phyloP scores from a whole-genome alignment of 2,113 vertebrate genomes.

The Beaufortia kweichowensis region DNA sequence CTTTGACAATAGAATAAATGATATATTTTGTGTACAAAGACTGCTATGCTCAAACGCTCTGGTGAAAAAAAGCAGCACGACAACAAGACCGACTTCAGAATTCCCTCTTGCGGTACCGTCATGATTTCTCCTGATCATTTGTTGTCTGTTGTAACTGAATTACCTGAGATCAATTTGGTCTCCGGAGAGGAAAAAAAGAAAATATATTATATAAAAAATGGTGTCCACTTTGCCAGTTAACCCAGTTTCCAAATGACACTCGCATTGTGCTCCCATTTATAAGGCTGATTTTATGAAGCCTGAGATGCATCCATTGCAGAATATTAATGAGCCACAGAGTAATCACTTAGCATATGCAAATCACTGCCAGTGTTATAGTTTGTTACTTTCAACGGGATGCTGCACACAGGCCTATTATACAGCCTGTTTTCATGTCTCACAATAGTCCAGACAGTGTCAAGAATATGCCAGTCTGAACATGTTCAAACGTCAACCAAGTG shows the following conservation, averaged over 20 bases:
- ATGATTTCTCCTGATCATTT: conserved; percentile 22
- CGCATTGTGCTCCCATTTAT: conserved; percentile 55
- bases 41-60: not conserved
- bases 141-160: conserved; percentile 27
- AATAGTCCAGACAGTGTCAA: not conserved
- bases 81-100: conserved; percentile 28
- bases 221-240: conserved; percentile 26
- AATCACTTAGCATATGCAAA: conserved; percentile 45
- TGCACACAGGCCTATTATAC: conserved; percentile 29
- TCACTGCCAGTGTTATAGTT: conserved; percentile 36
- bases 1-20: conserved; percentile 53
- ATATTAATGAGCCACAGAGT: conserved; percentile 69
- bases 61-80: conserved; percentile 29
- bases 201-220: not conserved
- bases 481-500: not conserved
- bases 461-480: not conserved
- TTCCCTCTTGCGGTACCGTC: not conserved
- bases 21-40: conserved; percentile 44
- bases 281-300: conserved; percentile 62
- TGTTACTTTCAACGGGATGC: conserved; percentile 26
- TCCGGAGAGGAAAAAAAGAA: not conserved
- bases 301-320: conserved; percentile 67
- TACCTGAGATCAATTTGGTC: conserved; percentile 26
- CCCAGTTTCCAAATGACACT: conserved; percentile 54
- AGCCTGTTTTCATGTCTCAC: not conserved